phyloP scores from a whole-genome alignment of 53 echinoderm and acorn worm genomes.

The Henricia sp. region DNA sequence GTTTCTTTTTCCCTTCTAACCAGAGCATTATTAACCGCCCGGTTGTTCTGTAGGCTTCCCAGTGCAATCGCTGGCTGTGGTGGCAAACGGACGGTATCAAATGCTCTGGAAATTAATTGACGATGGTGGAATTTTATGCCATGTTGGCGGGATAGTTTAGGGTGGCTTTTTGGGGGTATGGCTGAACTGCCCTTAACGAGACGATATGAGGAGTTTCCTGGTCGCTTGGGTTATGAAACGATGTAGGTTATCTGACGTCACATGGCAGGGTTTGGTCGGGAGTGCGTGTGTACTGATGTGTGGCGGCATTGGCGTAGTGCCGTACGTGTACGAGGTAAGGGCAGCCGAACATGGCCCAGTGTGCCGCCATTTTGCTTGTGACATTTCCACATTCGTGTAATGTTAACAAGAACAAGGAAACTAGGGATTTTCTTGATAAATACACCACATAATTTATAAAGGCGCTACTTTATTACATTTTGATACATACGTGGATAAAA shows the following conservation, averaged over 20 bases:
- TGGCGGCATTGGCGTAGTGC: too few species aligned
- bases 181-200: constrained; percentile 10
- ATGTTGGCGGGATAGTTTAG: neutral
- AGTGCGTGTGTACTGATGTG: constrained; percentile 23
- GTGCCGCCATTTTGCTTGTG: constrained; percentile 25
- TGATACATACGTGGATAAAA: too few species aligned
- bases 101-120: neutral
- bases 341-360: neutral
- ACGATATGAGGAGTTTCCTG: neutral
- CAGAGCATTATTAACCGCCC: constrained; percentile 31
- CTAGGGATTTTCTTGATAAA: too few species aligned
- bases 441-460: too few species aligned
- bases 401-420: too few species aligned
- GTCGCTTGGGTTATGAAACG: constrained; percentile 28
- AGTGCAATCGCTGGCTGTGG: constrained; percentile 6
- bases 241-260: constrained; percentile 18
- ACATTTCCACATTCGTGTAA: too few species aligned
- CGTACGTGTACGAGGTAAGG: neutral
- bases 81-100: constrained; percentile 4
- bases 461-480: too few species aligned
- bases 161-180: constrained; percentile 21
- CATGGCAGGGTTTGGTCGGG: neutral
- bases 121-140: neutral
- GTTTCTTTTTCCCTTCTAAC: constrained; percentile 44
- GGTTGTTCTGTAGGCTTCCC: constrained; percentile 23